Conservation (phyloP, 2,888 invertebrate genomes). For the Hemithea aestivaria region DNA sequence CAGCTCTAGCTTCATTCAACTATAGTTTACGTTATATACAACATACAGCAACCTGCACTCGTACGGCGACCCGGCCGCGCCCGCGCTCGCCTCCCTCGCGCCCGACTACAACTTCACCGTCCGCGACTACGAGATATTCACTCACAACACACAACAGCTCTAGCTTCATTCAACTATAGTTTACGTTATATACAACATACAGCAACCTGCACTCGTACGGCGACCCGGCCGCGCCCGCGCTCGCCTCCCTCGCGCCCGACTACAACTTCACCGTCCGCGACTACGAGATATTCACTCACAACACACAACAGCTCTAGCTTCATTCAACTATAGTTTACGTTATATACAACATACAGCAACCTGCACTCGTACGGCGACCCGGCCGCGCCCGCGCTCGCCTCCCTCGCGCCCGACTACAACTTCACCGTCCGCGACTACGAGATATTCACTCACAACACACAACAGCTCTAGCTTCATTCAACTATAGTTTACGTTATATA, state of each 20-base stretch:
- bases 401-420: constrained; percentile 90
- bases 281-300: constrained; percentile 88
- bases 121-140: constrained; percentile 95
- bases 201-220: constrained; percentile 94
- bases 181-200: no score
- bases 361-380: constrained; percentile 95
- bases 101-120: constrained; percentile 91
- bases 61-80: constrained; percentile 92
- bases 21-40: no score
- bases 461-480: no score
- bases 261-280: constrained; percentile 94
- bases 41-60: constrained; percentile 85
- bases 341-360: constrained; percentile 61
- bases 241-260: constrained; percentile 85
- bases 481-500: no score
- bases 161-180: no score
- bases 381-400: constrained; percentile 79
- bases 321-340: no score
- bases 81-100: constrained; percentile 93
- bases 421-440: constrained; percentile 95
- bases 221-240: constrained; percentile 83
- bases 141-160: no score
- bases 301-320: no score
- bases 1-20: no score
- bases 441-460: constrained; percentile 80